phyloP scores from a whole-genome alignment of 1,140 invertebrate species.

The Galleria mellonella region DNA sequence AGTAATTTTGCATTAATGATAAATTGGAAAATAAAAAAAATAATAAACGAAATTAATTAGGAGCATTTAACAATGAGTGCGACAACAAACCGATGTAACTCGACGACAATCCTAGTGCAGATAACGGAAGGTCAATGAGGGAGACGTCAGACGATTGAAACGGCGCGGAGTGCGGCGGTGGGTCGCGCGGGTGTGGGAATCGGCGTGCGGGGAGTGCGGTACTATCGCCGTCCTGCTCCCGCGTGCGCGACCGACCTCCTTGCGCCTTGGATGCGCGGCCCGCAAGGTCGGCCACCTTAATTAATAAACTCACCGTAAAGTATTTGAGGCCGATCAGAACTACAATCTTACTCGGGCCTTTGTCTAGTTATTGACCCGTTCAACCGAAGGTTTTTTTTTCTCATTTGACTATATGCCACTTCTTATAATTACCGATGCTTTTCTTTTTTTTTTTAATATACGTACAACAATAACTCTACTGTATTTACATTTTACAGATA shows the following conservation, averaged over 20 bases:
- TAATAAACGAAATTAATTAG: not conserved
- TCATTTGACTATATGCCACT: not conserved
- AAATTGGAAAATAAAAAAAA: not conserved
- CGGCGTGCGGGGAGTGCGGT: conserved; percentile 17
- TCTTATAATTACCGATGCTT: conserved; percentile 1
- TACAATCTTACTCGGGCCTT: conserved; percentile 62
- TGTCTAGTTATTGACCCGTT: conserved; percentile 68
- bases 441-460: too few relatives aligned
- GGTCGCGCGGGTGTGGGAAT: conserved; percentile 22
- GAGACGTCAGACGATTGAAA: conserved; percentile 46
- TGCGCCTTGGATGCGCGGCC: conserved; percentile 69
- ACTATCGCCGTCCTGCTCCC: conserved; percentile 35
- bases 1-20: too few relatives aligned
- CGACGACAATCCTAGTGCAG: conserved; percentile 52
- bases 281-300: conserved; percentile 71
- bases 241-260: conserved; percentile 57
- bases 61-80: not conserved
- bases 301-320: conserved; percentile 73
- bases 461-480: not conserved
- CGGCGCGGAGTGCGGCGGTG: conserved; percentile 26
- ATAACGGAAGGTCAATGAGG: conserved; percentile 70
- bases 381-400: conserved; percentile 32
- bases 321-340: conserved; percentile 69
- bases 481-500: conserved; percentile 14
- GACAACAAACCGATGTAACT: conserved; percentile 35